Evolutionary conservation across 1,140 invertebrate species (phyloP).

Genomic region (Oryzaephilus surinamensis): DNA sequence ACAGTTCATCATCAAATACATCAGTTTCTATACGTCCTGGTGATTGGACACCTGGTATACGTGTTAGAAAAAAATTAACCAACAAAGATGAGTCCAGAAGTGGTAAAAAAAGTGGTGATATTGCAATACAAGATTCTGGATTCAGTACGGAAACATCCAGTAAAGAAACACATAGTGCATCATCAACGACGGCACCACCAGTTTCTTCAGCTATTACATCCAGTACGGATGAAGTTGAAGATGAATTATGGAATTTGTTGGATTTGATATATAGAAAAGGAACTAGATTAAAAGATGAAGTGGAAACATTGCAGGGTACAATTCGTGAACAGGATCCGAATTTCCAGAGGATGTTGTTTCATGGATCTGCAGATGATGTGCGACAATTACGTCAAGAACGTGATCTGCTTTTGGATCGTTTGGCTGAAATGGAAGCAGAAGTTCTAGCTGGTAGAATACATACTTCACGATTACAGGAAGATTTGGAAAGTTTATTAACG

Average conservation of each 20-base stretch:
- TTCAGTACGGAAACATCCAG: constrained; percentile 74
- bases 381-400: constrained; percentile 52
- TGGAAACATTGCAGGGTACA: constrained; percentile 47
- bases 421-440: constrained; percentile 62
- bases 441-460: constrained; percentile 50
- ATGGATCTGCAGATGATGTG: constrained; percentile 37
- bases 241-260: constrained; percentile 73
- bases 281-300: constrained; percentile 61
- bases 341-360: constrained; percentile 39
- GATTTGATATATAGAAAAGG: constrained; percentile 77
- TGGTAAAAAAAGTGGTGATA: constrained; percentile 49
- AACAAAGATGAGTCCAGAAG: constrained; percentile 41
- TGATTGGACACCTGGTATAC: constrained; percentile 54
- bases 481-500: constrained; percentile 46
- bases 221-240: constrained; percentile 49
- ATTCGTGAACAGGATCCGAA: constrained; percentile 37
- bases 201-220: constrained; percentile 33
- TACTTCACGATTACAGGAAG: constrained; percentile 49
- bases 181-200: constrained; percentile 39
- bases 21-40: constrained; percentile 28
- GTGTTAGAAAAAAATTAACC: constrained; percentile 56
- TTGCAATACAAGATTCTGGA: constrained; percentile 69
- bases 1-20: constrained; percentile 17
- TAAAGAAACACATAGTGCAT: constrained; percentile 59
- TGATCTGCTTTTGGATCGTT: constrained; percentile 51